Base-by-base conservation (phyloP, 2,113 vertebrate species). In the Centropristis striata region DNA sequence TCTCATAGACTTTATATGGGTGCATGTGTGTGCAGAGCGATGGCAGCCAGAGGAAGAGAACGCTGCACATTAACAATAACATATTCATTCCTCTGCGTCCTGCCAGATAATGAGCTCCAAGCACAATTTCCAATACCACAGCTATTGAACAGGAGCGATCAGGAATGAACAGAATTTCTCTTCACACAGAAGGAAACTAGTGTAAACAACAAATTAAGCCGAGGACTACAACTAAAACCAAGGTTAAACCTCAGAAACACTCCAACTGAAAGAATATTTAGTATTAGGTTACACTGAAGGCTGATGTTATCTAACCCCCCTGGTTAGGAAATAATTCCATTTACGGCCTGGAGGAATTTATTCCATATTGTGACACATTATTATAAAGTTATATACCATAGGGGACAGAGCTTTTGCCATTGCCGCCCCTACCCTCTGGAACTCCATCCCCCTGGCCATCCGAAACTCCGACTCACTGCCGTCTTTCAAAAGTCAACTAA, bases 161-260 rank as follows among this genome's bases (percentile, higher is more conserved):
- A 14, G 63, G 74, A 78, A 60, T 60, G 75, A 75, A 55, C 3
- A 51, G 28, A 41, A 68, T 69, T 42, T 61, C 71, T 85, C 73
- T 25, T 44, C 82, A 72, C 86, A 83, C 82, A 53, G 80, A 89
- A 81, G 77, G 64, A 83, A 90, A 90, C 82, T 86, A 91, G 88
- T 90, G 88, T 92, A 92, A 94, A 94, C 82, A 94, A 92, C 92
- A 90, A 88, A 90, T 90, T 86, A 81, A 88, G 81, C 57, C 73
- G 67, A 85, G 78, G 74, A 87, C 90, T 92, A 88, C 83, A 90
- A 90, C 87, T 66, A 86, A 86, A 81, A 88, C 85, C 88, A 92
- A 90, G 92, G 92, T 90, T 90, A 76, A 71, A 94, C 85, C 90
- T 93, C 92, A 94, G 88, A 94, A 93, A 93, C 88, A 91, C 83